Percentiles rank a stretch among this genome's conserved stretches.
Conservation (phyloP, 2,888 invertebrate genomes). For the Amaurobius ferox region DNA sequence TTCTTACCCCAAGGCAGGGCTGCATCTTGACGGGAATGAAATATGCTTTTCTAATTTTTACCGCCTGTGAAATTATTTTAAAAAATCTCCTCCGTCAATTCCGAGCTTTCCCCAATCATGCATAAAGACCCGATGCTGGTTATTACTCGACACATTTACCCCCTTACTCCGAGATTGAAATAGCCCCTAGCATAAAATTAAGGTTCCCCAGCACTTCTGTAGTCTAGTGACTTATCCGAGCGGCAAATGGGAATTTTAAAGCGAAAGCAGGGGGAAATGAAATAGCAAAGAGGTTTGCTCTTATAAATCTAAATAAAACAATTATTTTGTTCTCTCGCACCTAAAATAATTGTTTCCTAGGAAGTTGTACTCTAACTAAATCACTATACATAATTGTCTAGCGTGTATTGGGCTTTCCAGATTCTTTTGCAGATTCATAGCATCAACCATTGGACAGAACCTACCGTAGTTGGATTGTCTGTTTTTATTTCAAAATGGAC, state of each 20-base stretch:
- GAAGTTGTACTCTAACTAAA: no score
- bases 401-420: no score
- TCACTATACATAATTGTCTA: no score
- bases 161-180: not conserved
- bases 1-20: not conserved
- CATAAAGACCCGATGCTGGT: not conserved
- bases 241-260: not conserved
- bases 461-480: no score
- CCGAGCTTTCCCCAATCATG: not conserved
- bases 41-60: conserved; percentile 8
- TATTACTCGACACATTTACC: not conserved
- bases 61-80: not conserved
- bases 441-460: no score
- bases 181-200: not conserved
- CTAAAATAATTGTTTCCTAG: no score
- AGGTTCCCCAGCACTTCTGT: not conserved
- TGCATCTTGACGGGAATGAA: not conserved
- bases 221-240: not conserved
- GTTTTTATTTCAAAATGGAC: no score
- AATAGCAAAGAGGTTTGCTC: no score
- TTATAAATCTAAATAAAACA: no score
- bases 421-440: no score
- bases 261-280: not conserved
- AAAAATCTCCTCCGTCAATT: not conserved
- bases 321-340: no score